Evolutionary conservation across 2,113 vertebrate genomes (phyloP), one percentile per base, ranked within the genome.

Genomic region (Larimichthys polyactis): DNA sequence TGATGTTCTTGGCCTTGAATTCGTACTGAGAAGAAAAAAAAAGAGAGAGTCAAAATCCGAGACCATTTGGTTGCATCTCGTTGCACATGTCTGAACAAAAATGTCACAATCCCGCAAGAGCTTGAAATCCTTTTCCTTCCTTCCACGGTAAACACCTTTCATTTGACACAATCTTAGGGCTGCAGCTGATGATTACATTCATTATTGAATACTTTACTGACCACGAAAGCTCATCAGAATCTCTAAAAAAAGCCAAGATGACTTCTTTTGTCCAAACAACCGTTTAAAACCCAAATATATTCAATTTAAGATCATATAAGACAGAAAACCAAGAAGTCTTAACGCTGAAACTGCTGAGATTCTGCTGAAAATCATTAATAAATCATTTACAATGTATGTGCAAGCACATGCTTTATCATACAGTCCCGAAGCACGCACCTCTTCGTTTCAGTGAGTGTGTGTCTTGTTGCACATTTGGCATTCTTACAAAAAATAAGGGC

Each of bases 1-100:
- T 97, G 80, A 97, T 95, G 81, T 96, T 97, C 91, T 97, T 97
- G 55, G 96, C 96, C 91, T 98, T 98, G 93, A 98, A 98, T 90
- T 98, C 97, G 4, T 97, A 98, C 97, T 98, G 78, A 2, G 29
- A 75, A 90, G 72, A 36, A 27, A 36, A 36, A 72, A 8, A 36
- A 36, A 22, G 10, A 60, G 17, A 79, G 5, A 27, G 43, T 54
- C 6, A 20, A 46, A 27, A 57, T 24, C 22, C 11, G 3, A 22
- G 20, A 12, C 2, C 1, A 15, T 49, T 62, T 16, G 20, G 44
- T 15, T 71, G 36, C 54, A 74, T 27, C 32, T 55, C 16, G 29
- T 67, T 48, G 44, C 63, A 76, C 20, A 68, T 15, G 20, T 20
- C 16, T 69, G 20, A 59, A 44, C 51, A 44, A 9, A 75, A 44